Percentiles rank a stretch among this genome's conserved stretches.
Conservation (phyloP, 2,113 vertebrate genomes). For the human (Homo sapiens) region DNA sequence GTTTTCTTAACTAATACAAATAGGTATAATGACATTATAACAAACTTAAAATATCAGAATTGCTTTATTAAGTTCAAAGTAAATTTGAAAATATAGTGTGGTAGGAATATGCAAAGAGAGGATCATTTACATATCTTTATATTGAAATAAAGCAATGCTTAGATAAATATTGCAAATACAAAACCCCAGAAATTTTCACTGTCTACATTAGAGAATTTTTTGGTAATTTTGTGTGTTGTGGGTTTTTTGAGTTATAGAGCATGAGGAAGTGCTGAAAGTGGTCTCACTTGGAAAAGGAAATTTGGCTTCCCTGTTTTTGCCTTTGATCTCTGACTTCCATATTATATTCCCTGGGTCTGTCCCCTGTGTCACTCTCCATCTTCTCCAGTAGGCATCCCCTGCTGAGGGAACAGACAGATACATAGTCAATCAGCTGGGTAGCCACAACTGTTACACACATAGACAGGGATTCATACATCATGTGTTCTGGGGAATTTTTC, state of each 20-base stretch:
- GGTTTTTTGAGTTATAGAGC: neutral
- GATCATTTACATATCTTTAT: neutral
- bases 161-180: neutral
- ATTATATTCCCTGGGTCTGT: neutral
- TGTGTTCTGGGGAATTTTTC: neutral
- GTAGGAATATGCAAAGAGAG: neutral
- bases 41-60: neutral
- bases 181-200: neutral
- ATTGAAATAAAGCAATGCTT: neutral
- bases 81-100: neutral
- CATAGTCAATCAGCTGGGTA: neutral
- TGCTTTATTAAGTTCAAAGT: neutral
- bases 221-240: neutral
- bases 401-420: neutral
- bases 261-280: neutral
- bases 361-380: neutral
- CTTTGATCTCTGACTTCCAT: neutral
- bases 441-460: neutral
- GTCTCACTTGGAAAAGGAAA: neutral
- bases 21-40: neutral
- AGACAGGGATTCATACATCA: neutral
- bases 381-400: neutral
- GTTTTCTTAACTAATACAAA: neutral
- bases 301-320: neutral
- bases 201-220: neutral